phyloP scores from a whole-genome alignment of 2,113 vertebrate genomes.

The Ceyx cyanopectus region DNA sequence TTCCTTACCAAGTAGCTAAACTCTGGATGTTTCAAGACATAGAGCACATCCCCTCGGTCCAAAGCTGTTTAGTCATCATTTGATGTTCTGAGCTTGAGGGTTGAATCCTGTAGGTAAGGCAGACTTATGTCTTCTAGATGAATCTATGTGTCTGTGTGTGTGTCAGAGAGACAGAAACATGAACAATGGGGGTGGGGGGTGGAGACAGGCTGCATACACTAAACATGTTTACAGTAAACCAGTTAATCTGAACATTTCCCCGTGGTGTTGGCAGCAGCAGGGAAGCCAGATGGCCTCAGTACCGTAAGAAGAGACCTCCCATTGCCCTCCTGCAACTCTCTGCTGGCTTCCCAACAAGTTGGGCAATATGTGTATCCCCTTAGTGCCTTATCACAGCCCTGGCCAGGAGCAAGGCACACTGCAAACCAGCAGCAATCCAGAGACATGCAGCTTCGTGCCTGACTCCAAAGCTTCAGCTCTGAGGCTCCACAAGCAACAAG shows the following conservation, averaged over 20 bases:
- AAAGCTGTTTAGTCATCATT: neutral
- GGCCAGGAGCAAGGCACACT: accelerated
- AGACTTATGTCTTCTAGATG: neutral
- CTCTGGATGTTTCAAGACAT: neutral
- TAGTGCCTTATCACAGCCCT: neutral
- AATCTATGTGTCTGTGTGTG: accelerated
- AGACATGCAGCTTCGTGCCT: neutral
- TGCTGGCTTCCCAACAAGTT: neutral
- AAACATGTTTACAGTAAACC: neutral
- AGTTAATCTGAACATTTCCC: neutral
- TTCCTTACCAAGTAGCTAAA: neutral
- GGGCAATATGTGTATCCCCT: neutral
- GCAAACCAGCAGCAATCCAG: neutral
- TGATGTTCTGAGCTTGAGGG: neutral
- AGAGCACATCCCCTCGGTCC: neutral
- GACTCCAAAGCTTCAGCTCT: neutral
- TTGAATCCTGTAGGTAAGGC: neutral
- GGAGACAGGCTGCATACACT: neutral
- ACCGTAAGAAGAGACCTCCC: accelerated
- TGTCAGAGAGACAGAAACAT: neutral
- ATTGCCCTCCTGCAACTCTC: neutral
- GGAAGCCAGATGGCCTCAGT: neutral
- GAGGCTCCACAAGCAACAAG: neutral
- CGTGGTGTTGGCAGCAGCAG: neutral
- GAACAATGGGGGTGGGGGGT: neutral